A percentile compares a stretch with the other conserved stretches of the same genome.
Evolutionary conservation across 2,797 vertebrate genomes (phyloP).

Genomic region (Rhyacichthys aspro): DNA sequence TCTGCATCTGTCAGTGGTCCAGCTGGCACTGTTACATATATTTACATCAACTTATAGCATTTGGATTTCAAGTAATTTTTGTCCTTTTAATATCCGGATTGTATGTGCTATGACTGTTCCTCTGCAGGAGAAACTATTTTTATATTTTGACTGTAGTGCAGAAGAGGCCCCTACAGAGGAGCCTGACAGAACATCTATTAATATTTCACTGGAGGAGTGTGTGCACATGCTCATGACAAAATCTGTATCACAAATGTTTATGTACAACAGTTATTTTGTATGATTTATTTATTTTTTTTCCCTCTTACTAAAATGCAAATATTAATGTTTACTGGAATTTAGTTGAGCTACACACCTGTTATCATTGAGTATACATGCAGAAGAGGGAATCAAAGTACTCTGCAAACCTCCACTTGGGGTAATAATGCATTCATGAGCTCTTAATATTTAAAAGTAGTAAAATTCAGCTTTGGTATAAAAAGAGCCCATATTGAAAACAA

Average conservation of each 20-base stretch:
- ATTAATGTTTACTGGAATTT: too few relatives aligned
- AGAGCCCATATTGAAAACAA: too few relatives aligned
- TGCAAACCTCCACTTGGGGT: too few relatives aligned
- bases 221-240: background rate
- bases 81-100: background rate
- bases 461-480: too few relatives aligned
- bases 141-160: background rate
- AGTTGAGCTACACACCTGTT: too few relatives aligned
- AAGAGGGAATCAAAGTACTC: too few relatives aligned
- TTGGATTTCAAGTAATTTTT: background rate
- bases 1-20: background rate
- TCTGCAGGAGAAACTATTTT: background rate
- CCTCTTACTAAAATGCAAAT: too few relatives aligned
- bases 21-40: background rate
- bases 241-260: background rate
- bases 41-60: background rate
- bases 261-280: too few relatives aligned
- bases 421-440: too few relatives aligned
- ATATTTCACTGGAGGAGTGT: background rate
- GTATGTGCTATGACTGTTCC: background rate
- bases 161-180: background rate
- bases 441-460: too few relatives aligned
- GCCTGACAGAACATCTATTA: background rate
- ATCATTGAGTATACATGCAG: too few relatives aligned
- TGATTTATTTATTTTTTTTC: too few relatives aligned